These are phyloP conservation scores for Charaxes varanes DNA, from an alignment of 1,140 invertebrate genomes.

Conservation along the genomic window DNA sequence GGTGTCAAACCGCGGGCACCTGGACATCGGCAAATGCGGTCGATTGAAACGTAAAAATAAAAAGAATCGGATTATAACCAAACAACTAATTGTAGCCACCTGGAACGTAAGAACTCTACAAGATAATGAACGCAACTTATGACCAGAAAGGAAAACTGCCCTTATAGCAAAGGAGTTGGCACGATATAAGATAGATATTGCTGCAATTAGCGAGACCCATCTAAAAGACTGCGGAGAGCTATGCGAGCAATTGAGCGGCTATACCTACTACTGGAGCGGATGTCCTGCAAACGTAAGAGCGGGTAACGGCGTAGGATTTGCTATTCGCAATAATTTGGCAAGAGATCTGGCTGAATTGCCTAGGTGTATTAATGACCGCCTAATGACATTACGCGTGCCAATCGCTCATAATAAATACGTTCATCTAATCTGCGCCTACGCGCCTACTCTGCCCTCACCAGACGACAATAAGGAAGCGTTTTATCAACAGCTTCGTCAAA, in stretches of 20 bases:
- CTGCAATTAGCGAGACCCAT: conserved; percentile 25
- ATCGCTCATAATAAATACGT: conserved; percentile 9
- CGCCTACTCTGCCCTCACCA: conserved; percentile 12
- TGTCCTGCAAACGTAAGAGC: conserved; percentile 6
- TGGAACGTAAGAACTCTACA: conserved; percentile 23
- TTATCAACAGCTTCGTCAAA: no score
- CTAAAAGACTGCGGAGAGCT: conserved; percentile 16
- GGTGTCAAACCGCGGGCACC: conserved; percentile 18
- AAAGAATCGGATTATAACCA: background rate
- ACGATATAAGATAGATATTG: conserved; percentile 23
- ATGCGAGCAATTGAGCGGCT: conserved; percentile 14
- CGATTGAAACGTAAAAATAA: no score
- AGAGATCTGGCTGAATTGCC: conserved; percentile 9
- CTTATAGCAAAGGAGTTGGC: conserved; percentile 21
- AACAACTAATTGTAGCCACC: conserved; percentile 2
- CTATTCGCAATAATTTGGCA: conserved; percentile 10
- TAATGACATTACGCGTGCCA: conserved; percentile 17
- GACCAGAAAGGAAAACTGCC: conserved; percentile 23
- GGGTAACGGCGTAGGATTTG: conserved; percentile 22
- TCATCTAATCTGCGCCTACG: conserved; percentile 20
- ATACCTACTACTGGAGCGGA: conserved; percentile 23
- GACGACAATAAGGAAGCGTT: conserved; percentile 26
- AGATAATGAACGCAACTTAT: conserved; percentile 14
- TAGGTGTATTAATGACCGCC: conserved; percentile 14
- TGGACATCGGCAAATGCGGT: conserved; percentile 15